A percentile compares a stretch with the other conserved stretches of the same genome.
phyloP scores from a whole-genome alignment of 2,797 vertebrate species.

The Schizopygopsis pylzovi region DNA sequence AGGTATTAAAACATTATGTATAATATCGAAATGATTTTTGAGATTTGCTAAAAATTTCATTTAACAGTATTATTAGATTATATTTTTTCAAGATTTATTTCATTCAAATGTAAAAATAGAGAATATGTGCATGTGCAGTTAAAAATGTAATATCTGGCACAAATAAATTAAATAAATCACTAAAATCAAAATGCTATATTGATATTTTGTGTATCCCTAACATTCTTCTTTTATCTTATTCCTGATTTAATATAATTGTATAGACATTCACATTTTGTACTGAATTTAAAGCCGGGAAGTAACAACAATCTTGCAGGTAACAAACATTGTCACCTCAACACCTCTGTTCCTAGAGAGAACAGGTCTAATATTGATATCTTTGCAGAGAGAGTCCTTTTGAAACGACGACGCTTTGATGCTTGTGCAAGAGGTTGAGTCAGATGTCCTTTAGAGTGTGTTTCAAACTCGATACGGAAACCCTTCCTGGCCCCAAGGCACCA shows the following conservation, averaged over 20 bases:
- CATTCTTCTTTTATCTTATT: not conserved
- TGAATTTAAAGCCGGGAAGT: not conserved
- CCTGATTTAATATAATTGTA: not conserved
- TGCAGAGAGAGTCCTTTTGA: conserved; percentile 15
- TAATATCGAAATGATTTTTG: not conserved
- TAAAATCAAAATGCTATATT: not conserved
- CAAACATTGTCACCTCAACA: not conserved
- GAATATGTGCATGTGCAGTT: not conserved
- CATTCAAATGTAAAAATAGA: not conserved
- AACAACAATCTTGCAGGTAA: not conserved
- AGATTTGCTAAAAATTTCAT: not conserved
- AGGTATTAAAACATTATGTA: not conserved
- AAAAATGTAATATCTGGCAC: not conserved
- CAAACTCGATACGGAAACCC: conserved; percentile 5
- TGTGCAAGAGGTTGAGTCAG: conserved; percentile 11
- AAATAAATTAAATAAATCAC: not conserved
- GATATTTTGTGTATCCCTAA: not conserved
- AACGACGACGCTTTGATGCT: not conserved
- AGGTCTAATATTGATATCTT: conserved; percentile 1
- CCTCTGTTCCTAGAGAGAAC: not conserved
- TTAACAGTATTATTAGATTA: not conserved
- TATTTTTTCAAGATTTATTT: no score
- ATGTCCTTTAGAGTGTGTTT: conserved; percentile 26
- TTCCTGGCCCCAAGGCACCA: conserved; percentile 15
- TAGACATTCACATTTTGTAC: not conserved